Evolutionary conservation across 2,888 invertebrate species (phyloP).

Genomic region (Alitta virens): DNA sequence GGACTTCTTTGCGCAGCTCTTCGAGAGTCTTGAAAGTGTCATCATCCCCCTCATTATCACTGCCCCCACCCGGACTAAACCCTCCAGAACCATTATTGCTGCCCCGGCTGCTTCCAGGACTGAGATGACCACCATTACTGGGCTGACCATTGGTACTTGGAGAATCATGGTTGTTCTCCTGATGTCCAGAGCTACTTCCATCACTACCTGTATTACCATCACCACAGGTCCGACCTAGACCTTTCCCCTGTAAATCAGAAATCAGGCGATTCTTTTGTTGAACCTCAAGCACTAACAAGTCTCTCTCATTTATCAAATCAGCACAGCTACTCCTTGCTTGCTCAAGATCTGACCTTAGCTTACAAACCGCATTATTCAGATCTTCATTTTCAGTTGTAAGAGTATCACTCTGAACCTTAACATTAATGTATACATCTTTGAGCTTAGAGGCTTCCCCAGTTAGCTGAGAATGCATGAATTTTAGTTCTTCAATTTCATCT

Average conservation of each 20-base stretch:
- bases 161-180: too few relatives aligned
- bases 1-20: background rate
- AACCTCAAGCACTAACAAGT: background rate
- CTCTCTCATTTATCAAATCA: background rate
- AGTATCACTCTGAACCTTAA: slow-evolving; percentile 6
- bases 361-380: background rate
- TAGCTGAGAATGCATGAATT: background rate
- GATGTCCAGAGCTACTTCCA: too few relatives aligned
- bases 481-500: background rate
- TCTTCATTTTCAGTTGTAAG: slow-evolving; percentile 13
- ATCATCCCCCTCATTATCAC: background rate
- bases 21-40: background rate
- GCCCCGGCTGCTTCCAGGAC: background rate
- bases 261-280: too few relatives aligned
- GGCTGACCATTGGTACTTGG: too few relatives aligned
- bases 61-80: background rate
- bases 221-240: too few relatives aligned
- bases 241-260: too few relatives aligned
- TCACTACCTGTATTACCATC: too few relatives aligned
- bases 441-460: slow-evolving; percentile 4
- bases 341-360: background rate
- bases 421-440: background rate
- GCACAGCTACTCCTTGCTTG: background rate
- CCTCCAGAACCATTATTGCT: background rate
- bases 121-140: too few relatives aligned